A percentile compares a stretch with the other conserved stretches of the same genome.
These are phyloP conservation scores for Syngnathus acus DNA, from an alignment of 2,797 vertebrate species.

Conservation along the genomic window DNA sequence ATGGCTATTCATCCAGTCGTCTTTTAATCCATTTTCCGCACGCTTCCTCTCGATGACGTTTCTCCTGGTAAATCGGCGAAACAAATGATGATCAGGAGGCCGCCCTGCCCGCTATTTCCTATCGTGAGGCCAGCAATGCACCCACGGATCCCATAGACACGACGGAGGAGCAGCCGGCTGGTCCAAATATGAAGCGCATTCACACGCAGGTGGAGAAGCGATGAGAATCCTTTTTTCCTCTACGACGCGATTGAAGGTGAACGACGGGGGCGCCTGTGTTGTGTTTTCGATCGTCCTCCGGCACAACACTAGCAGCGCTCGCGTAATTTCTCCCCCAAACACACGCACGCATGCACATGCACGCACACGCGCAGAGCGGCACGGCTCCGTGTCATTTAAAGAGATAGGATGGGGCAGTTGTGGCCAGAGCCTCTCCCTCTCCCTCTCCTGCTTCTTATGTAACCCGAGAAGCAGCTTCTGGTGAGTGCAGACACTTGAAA, in stretches of 20 bases:
- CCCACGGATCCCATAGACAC: conserved; percentile 49
- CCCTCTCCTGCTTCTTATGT: conserved; percentile 45
- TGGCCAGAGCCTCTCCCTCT: conserved; percentile 20
- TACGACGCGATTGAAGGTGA: background rate
- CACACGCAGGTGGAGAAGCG: background rate
- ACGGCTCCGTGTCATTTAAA: conserved; percentile 55
- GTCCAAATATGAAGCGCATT: background rate
- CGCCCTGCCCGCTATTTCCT: conserved; percentile 54
- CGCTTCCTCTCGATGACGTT: conserved; percentile 43
- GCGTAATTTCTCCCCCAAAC: conserved; percentile 44
- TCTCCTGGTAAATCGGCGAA: conserved; percentile 34
- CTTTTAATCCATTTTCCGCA: conserved; percentile 66
- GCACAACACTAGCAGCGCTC: conserved; percentile 44
- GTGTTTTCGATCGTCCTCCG: conserved; percentile 37
- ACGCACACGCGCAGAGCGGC: conserved; percentile 26
- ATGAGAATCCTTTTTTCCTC: background rate
- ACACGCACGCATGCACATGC: conserved; percentile 19
- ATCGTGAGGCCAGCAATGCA: conserved; percentile 45
- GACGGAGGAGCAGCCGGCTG: conserved; percentile 9
- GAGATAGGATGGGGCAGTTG: conserved; percentile 44
- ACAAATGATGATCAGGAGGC: conserved; percentile 6
- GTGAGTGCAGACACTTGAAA: background rate
- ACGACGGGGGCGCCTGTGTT: conserved; percentile 6
- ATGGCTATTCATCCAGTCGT: conserved; percentile 41
- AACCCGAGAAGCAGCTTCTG: conserved; percentile 31